Percentiles rank a stretch among this genome's conserved stretches.
Conservation (phyloP, 2,113 vertebrate genomes). For the Heptranchias perlo region DNA sequence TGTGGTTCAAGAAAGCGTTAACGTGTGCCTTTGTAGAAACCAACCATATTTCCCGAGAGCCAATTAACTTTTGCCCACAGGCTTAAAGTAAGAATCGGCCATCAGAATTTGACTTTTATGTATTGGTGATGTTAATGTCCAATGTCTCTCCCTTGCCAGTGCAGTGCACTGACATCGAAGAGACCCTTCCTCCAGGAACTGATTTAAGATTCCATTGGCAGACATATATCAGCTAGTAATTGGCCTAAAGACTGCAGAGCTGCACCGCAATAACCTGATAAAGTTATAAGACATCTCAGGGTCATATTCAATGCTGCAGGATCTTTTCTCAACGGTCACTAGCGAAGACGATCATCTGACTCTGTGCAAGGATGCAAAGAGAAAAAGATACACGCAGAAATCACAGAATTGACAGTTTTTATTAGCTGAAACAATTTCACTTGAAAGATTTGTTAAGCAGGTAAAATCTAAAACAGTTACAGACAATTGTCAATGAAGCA, state of each 20-base stretch:
- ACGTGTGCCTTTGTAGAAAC: not conserved
- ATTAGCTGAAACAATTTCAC: not conserved
- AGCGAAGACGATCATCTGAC: not conserved
- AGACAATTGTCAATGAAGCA: not conserved
- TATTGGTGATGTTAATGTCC: not conserved
- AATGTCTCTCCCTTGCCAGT: not conserved
- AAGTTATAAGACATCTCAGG: not conserved
- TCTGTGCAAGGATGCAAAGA: not conserved
- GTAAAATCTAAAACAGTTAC: not conserved
- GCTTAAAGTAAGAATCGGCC: not conserved
- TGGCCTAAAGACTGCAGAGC: not conserved
- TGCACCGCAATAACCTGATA: not conserved
- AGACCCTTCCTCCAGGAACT: not conserved
- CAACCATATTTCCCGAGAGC: not conserved
- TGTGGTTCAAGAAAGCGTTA: constrained; percentile 20
- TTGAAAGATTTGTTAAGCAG: not conserved
- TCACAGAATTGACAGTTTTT: not conserved
- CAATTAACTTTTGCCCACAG: not conserved
- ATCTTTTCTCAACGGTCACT: not conserved
- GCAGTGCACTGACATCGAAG: not conserved
- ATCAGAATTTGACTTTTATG: not conserved
- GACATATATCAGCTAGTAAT: not conserved
- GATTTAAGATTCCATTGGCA: not conserved
- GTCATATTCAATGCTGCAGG: not conserved
- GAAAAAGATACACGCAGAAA: not conserved